Evolutionary conservation across 2,888 invertebrate genomes (phyloP), one percentile per base, ranked within the genome.

Genomic region (Cotesia congregata): DNA sequence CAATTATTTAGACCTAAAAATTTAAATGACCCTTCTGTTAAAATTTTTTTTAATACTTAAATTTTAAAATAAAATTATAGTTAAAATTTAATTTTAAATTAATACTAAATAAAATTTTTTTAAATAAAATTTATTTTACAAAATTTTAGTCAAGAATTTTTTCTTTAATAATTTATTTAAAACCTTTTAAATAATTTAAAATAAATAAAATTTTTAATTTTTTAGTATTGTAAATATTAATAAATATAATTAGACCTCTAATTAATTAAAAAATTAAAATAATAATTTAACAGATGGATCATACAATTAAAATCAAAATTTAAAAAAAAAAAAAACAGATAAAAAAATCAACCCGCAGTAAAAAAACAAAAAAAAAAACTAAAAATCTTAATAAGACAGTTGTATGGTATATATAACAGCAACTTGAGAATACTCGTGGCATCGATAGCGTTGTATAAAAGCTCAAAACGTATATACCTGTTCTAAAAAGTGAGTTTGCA

Each of bases 401-500:
- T 4, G 50, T 50, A 50, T 12, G 50, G 7, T 67, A 77, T 76
- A 67, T 77, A 74, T 70, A 74, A 76, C 69, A 74, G 75, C 67
- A 78, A 73, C 79, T 77, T 82, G 80, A 81, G 77, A 78, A 78
- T 77, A 78, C 78, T 79, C 75, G 78, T 50, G 73, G 50, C 70
- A 75, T 71, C 78, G 73, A 79, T 75, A 78, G 72, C 75, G 59
- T 70, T 64, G 68, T 64, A 72, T 15, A 70, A 74, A 76, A 38
- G 75, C 60, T 78, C 71, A 64, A 73, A 69, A 30, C 61, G 39
- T 70, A 60, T 73, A 81, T 78, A 78, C 82, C 82, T 84, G 82
- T 82, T 50, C 85, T 87, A 87, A 88, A 88, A 86, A 87, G 86
- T 88, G 86, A 87, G 86, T 88, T 86, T 85, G 86, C 84, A 88